Evolutionary conservation across 1,140 invertebrate genomes (phyloP), one percentile per base, ranked within the genome.

Genomic region (Akabosia matsudoensis): DNA sequence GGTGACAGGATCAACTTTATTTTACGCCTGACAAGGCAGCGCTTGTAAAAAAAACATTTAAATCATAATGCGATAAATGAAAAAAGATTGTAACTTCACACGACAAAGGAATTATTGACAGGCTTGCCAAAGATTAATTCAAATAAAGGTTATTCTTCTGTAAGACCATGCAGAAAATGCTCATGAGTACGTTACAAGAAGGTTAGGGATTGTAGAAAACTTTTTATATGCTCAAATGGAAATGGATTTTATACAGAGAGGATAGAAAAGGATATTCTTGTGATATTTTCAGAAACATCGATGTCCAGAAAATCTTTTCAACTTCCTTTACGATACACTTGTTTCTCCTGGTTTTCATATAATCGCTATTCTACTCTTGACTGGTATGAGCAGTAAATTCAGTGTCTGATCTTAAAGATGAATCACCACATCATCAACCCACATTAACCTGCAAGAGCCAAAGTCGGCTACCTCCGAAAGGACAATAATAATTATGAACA

Each of bases 371-470:
- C 18, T 10, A 7, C 7, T 10, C 37, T 18, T 45, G 37, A 45
- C 54, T 56, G 61, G 31, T 30, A 4, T 13, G 28, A n/a, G 61
- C 28, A 31, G 24, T 16, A 67, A 67, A 30, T 30, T 14, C 28
- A 24, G 61, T 30, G 28, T 67, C 28, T 67, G 61, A 67, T 67
- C 26, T 30, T 30, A 67, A 67, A 22, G 28, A 31, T 31, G 61
- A 67, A 67, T 67, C 28, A 67, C 61, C 61, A 30, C 26, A 30
- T 10, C 61, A 67, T 30, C 1, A 67, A 67, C 28, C 61, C 61
- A 67, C 61, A 56, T 67, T 28, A 31, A 67, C 31, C 31, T 30
- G 61, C 61, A 30, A 13, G 61, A 67, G n/a, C n/a, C n/a, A n/a
- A n/a, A n/a, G n/a, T n/a, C n/a, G n/a, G n/a, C n/a, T n/a, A n/a